Percentiles rank a stretch among this genome's conserved stretches.
Evolutionary conservation across 2,888 invertebrate genomes (phyloP).

Genomic region (Thymelicus sylvestris): DNA sequence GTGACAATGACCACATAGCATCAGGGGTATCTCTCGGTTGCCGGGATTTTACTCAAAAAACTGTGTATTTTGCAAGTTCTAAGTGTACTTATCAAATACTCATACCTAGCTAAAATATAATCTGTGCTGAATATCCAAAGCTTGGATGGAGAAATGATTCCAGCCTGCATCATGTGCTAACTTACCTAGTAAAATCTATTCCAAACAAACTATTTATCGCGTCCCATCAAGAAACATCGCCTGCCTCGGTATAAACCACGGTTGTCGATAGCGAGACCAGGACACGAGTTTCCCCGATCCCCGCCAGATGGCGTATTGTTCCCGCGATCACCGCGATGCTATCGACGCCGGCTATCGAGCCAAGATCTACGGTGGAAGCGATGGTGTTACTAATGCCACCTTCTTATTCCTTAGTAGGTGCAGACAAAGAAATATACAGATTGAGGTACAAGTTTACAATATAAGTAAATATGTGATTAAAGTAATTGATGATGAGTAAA

Average conservation of each 20-base stretch:
- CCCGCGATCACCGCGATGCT: constrained; percentile 31
- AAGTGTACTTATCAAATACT: no score
- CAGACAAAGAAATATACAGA: no score
- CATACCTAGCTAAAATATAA: no score
- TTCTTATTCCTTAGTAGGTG: neutral
- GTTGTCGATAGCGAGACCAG: neutral
- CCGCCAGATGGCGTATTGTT: constrained; percentile 30
- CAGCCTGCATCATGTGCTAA: neutral
- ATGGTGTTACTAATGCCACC: neutral
- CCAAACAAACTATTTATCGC: neutral
- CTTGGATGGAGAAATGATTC: neutral
- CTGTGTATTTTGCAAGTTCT: no score
- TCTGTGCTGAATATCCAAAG: neutral
- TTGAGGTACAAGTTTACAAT: no score
- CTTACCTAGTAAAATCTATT: neutral
- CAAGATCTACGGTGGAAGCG: no score
- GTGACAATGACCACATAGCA: no score
- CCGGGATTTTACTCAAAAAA: no score
- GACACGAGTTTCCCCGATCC: constrained; percentile 44
- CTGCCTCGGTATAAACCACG: neutral
- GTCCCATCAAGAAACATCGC: constrained; percentile 6
- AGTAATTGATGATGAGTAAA: no score
- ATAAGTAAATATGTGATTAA: no score
- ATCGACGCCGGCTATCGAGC: constrained; percentile 34
- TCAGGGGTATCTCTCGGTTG: no score